Conservation (phyloP, 2,797 vertebrate species). For the Cetoscarus ocellatus region DNA sequence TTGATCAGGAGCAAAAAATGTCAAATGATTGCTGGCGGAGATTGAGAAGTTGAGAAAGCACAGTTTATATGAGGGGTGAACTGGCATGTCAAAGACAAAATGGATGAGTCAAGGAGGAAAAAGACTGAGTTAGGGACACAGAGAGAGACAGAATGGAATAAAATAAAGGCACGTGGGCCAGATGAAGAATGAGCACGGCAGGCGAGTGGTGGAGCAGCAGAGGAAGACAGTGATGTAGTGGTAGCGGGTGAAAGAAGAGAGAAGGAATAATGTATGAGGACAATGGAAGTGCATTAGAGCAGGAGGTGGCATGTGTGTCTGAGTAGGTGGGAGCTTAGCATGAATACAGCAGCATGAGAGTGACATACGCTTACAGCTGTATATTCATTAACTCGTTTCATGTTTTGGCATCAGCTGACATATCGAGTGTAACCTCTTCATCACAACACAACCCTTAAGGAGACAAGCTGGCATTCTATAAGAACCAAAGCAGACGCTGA, state of each 20-base stretch:
- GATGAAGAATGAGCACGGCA: slow-evolving; percentile 78
- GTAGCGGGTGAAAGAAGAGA: slow-evolving; percentile 56
- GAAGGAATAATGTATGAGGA: slow-evolving; percentile 86
- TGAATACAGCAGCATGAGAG: slow-evolving; percentile 20
- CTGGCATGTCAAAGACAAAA: slow-evolving; percentile 45
- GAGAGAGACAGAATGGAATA: slow-evolving; percentile 39
- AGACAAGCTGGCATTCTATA: slow-evolving; percentile 19
- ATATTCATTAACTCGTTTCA: slow-evolving; percentile 45
- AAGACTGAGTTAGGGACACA: slow-evolving; percentile 46
- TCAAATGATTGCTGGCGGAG: slow-evolving; percentile 45
- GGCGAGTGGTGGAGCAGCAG: slow-evolving; percentile 70
- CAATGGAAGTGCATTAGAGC: slow-evolving; percentile 87
- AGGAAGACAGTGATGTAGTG: slow-evolving; percentile 84
- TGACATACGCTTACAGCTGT: slow-evolving; percentile 40
- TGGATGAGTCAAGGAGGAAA: slow-evolving; percentile 59
- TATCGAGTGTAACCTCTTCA: slow-evolving; percentile 28
- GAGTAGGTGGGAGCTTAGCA: slow-evolving; percentile 18
- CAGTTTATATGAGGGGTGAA: slow-evolving; percentile 8
- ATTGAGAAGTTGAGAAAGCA: slow-evolving; percentile 31
- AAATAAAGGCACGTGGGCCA: slow-evolving; percentile 47
- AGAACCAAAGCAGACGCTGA: background rate
- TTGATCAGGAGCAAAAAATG: slow-evolving; percentile 39
- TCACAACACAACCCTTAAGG: slow-evolving; percentile 28
- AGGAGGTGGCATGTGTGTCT: slow-evolving; percentile 55
- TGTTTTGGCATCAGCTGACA: slow-evolving; percentile 43